These are phyloP conservation scores for Benitochromis conjunctus DNA, from an alignment of 2,113 vertebrate genomes.

Conservation along the genomic window DNA sequence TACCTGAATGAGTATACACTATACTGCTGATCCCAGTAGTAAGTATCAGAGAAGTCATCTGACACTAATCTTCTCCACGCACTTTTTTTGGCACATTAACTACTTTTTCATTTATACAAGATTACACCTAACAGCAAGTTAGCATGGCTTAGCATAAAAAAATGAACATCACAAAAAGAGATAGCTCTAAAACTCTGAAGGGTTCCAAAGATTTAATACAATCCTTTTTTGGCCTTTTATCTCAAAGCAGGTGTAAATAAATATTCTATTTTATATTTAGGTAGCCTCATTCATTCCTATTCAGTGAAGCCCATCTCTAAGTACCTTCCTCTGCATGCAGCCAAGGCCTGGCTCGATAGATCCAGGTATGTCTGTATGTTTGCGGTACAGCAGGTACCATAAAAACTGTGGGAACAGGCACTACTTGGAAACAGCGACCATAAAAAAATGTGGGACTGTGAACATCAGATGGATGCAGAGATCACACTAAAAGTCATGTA, in stretches of 20 bases:
- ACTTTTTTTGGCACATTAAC: neutral
- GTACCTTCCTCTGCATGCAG: neutral
- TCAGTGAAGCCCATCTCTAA: neutral
- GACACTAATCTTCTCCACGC: neutral
- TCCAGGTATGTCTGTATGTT: neutral
- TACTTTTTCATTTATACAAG: neutral
- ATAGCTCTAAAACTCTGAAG: fast-evolving
- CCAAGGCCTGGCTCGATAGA: neutral
- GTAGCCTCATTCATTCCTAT: neutral
- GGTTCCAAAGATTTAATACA: neutral
- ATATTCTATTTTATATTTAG: neutral
- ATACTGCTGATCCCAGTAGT: neutral
- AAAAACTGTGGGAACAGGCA: neutral
- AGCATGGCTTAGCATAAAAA: neutral
- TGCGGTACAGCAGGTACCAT: neutral
- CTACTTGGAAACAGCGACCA: neutral
- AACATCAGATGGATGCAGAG: too few species aligned
- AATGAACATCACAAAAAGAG: neutral
- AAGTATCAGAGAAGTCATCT: neutral
- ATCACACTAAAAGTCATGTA: neutral
- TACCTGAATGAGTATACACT: neutral
- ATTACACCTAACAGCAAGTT: neutral
- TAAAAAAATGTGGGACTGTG: neutral
- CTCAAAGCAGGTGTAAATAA: neutral
- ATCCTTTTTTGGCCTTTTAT: neutral